phyloP scores from a whole-genome alignment of 2,797 vertebrate species.

The Gobionotothen gibberifrons region DNA sequence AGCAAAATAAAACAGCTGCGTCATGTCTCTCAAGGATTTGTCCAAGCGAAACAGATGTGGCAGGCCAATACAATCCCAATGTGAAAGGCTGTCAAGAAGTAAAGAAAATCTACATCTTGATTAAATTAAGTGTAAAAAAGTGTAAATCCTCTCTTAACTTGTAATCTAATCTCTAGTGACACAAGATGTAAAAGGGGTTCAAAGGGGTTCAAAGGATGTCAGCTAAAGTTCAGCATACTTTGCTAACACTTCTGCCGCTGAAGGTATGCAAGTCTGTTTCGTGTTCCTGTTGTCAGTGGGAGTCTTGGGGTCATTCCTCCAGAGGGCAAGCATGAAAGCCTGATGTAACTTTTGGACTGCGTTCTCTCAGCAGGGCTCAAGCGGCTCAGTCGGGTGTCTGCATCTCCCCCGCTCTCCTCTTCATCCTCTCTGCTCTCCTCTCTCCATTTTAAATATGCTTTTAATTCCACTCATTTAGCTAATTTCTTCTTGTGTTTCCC shows the following conservation, averaged over 20 bases:
- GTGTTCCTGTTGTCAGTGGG: slow-evolving; percentile 54
- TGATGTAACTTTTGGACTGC: slow-evolving; percentile 58
- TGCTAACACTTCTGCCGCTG: slow-evolving; percentile 23
- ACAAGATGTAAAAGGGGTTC: slow-evolving; percentile 15
- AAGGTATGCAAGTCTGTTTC: slow-evolving; percentile 36
- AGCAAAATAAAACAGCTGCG: neutral
- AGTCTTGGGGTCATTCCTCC: slow-evolving; percentile 52
- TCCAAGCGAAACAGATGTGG: neutral
- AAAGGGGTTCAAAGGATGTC: slow-evolving; percentile 25
- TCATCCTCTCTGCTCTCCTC: neutral
- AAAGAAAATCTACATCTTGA: neutral
- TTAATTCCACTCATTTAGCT: slow-evolving; percentile 49
- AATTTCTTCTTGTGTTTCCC: slow-evolving; percentile 34
- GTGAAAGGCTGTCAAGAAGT: neutral
- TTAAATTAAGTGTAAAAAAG: neutral
- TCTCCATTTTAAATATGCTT: slow-evolving; percentile 36
- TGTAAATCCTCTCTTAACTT: neutral
- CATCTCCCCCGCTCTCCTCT: neutral
- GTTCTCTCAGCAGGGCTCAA: slow-evolving; percentile 51
- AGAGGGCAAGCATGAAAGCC: slow-evolving; percentile 65
- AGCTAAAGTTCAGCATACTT: slow-evolving; percentile 37
- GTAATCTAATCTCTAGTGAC: slow-evolving; percentile 3
- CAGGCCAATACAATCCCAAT: neutral
- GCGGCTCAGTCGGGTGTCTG: slow-evolving; percentile 29
- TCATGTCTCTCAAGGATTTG: slow-evolving; percentile 2